Percentiles rank a stretch among this genome's conserved stretches.
Conservation (phyloP, 2,113 vertebrate species). For the Ceyx cyanopectus region DNA sequence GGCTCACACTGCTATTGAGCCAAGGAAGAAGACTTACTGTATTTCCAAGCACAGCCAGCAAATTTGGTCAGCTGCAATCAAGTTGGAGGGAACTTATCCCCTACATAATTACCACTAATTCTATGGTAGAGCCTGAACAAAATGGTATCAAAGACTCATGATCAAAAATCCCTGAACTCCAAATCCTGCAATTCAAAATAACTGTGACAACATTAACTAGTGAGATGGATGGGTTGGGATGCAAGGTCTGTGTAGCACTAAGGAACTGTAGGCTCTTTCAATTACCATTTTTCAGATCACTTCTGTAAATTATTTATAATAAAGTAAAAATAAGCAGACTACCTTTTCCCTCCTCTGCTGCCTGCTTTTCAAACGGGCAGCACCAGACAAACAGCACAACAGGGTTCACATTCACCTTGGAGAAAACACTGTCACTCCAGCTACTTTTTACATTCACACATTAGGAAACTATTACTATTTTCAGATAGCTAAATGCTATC, state of each 20-base stretch:
- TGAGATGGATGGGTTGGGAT: neutral
- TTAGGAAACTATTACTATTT: constrained; percentile 69
- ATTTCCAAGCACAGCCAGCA: neutral
- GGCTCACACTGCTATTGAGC: neutral
- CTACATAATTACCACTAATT: neutral
- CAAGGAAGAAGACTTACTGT: neutral
- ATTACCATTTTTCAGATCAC: neutral
- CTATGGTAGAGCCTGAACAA: neutral
- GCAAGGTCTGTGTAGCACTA: neutral
- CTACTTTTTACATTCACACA: constrained; percentile 54
- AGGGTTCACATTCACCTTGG: neutral
- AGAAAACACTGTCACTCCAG: constrained; percentile 4
- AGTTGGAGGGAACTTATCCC: neutral
- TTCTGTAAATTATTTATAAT: neutral
- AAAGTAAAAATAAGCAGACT: neutral
- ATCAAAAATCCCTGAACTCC: neutral
- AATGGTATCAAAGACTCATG: neutral
- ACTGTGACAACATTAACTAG: neutral
- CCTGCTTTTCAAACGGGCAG: neutral
- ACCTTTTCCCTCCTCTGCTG: neutral
- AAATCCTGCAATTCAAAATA: neutral
- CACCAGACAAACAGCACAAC: neutral
- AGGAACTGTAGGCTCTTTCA: neutral
- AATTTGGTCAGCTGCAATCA: neutral
- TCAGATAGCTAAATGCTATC: constrained; percentile 64